phyloP scores from a whole-genome alignment of 2,888 invertebrate genomes.

The Latrodectus elegans region DNA sequence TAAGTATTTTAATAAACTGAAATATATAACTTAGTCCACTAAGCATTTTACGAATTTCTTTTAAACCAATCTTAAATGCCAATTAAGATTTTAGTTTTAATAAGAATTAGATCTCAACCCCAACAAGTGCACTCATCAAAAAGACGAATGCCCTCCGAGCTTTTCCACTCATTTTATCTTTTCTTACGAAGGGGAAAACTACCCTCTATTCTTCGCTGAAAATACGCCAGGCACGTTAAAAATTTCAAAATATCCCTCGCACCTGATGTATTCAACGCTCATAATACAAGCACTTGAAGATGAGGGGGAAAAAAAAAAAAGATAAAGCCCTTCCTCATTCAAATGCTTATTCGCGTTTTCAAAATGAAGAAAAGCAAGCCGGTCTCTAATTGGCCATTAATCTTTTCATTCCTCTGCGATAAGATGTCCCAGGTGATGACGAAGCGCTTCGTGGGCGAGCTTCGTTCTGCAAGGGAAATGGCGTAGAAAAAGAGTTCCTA shows the following conservation, averaged over 20 bases:
- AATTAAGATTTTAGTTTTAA: no score
- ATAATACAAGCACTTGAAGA: background rate
- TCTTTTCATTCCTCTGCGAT: constrained; percentile 42
- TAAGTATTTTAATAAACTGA: no score
- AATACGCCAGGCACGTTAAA: background rate
- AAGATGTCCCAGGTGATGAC: constrained; percentile 47
- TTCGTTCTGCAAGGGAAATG: background rate
- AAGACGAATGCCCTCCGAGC: no score
- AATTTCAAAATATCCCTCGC: background rate
- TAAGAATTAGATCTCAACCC: no score
- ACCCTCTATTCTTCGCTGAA: background rate
- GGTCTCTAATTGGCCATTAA: constrained; percentile 52
- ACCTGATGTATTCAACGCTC: background rate
- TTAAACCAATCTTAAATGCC: no score
- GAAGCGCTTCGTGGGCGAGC: constrained; percentile 56
- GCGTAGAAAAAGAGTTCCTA: constrained; percentile 8
- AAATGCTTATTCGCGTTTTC: constrained; percentile 5
- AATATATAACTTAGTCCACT: no score
- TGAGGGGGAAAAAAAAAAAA: background rate
- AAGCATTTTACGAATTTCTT: no score
- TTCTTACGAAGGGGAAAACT: background rate
- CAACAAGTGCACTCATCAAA: no score
- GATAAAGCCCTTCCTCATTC: background rate
- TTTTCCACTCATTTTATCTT: no score
- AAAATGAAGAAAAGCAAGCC: background rate